Conservation (phyloP, 2,797 vertebrate species). For the Pipistrellus pygmaeus region DNA sequence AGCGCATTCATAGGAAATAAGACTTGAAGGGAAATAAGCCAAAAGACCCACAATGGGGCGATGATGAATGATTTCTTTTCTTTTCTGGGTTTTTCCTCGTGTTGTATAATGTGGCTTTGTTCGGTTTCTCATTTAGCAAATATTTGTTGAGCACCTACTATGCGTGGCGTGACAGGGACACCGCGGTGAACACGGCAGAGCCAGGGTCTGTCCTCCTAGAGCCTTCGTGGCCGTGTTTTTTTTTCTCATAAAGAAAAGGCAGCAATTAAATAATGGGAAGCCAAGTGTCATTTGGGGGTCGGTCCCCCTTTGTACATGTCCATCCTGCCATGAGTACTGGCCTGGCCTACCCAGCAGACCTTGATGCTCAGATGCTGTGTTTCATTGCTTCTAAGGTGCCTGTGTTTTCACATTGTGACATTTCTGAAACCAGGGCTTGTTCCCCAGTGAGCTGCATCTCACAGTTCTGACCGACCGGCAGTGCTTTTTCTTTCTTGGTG, state of each 20-base stretch:
- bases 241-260: not conserved
- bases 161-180: not conserved
- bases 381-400: not conserved
- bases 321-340: not conserved
- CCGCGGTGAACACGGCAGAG: not conserved
- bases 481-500: not conserved
- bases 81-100: slow-evolving; percentile 38
- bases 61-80: slow-evolving; percentile 74
- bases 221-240: not conserved
- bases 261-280: not conserved
- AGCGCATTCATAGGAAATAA: slow-evolving; percentile 77
- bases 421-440: not conserved
- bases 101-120: slow-evolving; percentile 45
- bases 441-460: not conserved
- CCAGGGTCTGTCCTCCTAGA: not conserved
- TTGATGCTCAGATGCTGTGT: not conserved
- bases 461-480: not conserved
- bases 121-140: slow-evolving; percentile 6
- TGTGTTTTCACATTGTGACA: not conserved
- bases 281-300: not conserved
- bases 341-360: not conserved
- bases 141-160: slow-evolving; percentile 48
- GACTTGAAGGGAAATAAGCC: slow-evolving; percentile 72
- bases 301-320: not conserved
- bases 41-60: slow-evolving; percentile 69